Conservation (phyloP, 2,888 invertebrate species). For the Drosophila atroscutellata region DNA sequence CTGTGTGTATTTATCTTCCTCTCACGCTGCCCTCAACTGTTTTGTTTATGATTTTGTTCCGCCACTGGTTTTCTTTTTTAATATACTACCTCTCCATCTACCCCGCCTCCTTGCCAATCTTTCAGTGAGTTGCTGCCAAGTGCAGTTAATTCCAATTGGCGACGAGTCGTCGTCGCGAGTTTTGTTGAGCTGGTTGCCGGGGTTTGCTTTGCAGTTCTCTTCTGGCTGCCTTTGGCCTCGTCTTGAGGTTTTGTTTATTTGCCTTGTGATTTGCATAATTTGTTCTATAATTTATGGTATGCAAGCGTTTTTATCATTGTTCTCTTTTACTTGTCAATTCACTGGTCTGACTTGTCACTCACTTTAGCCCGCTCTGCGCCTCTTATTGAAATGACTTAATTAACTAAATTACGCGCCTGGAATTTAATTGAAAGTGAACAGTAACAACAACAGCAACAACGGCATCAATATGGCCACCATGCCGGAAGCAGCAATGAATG, state of each 20-base stretch:
- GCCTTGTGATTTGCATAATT: conserved; percentile 80
- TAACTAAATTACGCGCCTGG: conserved; percentile 84
- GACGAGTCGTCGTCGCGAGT: conserved; percentile 65
- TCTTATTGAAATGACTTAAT: conserved; percentile 82
- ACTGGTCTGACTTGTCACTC: conserved; percentile 55
- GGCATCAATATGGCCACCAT: conserved; percentile 16
- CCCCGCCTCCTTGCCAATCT: neutral
- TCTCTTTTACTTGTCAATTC: conserved; percentile 59
- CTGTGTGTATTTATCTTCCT: neutral
- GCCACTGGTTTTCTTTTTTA: conserved; percentile 45
- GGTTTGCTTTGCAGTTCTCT: neutral
- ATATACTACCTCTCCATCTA: conserved; percentile 1
- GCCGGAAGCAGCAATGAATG: conserved; percentile 39
- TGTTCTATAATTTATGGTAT: conserved; percentile 81
- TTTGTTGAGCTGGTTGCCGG: conserved; percentile 6
- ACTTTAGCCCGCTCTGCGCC: conserved; percentile 33
- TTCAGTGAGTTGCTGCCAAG: conserved; percentile 50
- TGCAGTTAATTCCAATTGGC: conserved; percentile 81
- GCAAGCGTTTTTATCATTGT: conserved; percentile 71
- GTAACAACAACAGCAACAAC: conserved; percentile 27
- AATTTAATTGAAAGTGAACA: conserved; percentile 74
- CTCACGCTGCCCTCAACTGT: conserved; percentile 39
- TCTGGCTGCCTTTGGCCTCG: conserved; percentile 47
- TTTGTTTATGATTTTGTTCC: conserved; percentile 75
- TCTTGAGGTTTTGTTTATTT: conserved; percentile 67